Conservation (phyloP, 2,888 invertebrate genomes). For the Mythimna ferrago region DNA sequence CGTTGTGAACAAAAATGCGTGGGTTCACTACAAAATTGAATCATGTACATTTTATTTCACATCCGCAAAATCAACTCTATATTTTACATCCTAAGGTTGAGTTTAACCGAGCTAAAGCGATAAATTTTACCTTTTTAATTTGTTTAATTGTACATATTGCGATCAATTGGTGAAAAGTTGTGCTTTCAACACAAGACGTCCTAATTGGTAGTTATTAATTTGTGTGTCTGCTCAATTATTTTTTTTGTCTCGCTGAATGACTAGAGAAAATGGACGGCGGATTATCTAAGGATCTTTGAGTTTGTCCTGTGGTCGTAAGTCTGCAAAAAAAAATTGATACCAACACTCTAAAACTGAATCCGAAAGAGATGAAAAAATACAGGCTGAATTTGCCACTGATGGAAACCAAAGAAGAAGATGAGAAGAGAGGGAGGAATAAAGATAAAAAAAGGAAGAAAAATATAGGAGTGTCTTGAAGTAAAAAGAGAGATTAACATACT, state of each 20-base stretch:
- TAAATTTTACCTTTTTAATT: constrained; percentile 78
- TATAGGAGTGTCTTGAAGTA: not conserved
- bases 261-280: not conserved
- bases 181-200: constrained; percentile 58
- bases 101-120: constrained; percentile 44
- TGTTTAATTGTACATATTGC: constrained; percentile 72
- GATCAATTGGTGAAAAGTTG: constrained; percentile 64
- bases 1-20: constrained; percentile 83
- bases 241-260: not conserved
- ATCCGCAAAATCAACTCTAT: constrained; percentile 73
- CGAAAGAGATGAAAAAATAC: not conserved
- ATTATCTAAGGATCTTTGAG: not conserved
- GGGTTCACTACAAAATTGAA: constrained; percentile 78
- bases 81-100: constrained; percentile 61
- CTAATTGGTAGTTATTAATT: constrained; percentile 29
- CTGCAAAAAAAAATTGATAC: not conserved
- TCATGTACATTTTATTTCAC: constrained; percentile 70
- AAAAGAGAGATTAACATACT: not conserved
- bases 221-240: constrained; percentile 21
- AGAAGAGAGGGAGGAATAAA: too few species aligned
- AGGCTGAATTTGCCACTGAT: not conserved
- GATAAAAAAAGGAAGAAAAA: too few species aligned
- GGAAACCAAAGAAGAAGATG: not conserved
- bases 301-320: not conserved
- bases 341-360: not conserved